These are phyloP conservation scores for Glaucomys volans DNA, from an alignment of 2,113 vertebrate species.

Conservation along the genomic window DNA sequence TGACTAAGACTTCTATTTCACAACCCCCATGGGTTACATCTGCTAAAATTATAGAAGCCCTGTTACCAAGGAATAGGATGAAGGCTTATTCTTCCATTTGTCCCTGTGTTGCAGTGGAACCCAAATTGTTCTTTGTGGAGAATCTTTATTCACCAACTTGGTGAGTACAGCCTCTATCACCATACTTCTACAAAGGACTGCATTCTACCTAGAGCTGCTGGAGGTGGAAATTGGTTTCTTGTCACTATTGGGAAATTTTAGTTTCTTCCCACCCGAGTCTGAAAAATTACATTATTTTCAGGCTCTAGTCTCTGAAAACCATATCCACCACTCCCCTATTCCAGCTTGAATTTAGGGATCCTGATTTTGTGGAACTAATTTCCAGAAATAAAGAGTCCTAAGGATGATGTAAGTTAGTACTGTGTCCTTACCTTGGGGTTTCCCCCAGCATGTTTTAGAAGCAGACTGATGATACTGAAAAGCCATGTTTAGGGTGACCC, in stretches of 20 bases:
- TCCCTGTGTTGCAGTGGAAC: neutral
- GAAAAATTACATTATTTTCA: neutral
- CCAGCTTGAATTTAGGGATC: neutral
- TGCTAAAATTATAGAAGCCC: neutral
- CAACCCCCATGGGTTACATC: neutral
- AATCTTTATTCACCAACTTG: neutral
- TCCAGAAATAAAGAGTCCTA: neutral
- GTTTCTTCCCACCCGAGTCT: neutral
- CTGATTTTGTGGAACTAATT: neutral
- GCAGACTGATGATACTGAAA: neutral
- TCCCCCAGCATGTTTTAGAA: neutral
- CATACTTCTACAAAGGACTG: neutral
- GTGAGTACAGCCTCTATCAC: neutral
- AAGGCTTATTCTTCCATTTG: neutral
- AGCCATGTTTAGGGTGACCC: neutral
- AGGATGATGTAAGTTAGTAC: neutral
- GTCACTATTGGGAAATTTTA: neutral
- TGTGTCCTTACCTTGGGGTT: neutral
- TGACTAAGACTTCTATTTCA: neutral
- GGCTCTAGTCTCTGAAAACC: neutral
- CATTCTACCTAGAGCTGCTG: neutral
- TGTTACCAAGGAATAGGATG: neutral
- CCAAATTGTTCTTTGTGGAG: constrained; percentile 14
- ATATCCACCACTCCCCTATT: neutral
- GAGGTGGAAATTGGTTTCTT: neutral